Evolutionary conservation across 37 sponge, comb jelly and placozoan species (phyloP).

Genomic region (Crambe crambe): DNA sequence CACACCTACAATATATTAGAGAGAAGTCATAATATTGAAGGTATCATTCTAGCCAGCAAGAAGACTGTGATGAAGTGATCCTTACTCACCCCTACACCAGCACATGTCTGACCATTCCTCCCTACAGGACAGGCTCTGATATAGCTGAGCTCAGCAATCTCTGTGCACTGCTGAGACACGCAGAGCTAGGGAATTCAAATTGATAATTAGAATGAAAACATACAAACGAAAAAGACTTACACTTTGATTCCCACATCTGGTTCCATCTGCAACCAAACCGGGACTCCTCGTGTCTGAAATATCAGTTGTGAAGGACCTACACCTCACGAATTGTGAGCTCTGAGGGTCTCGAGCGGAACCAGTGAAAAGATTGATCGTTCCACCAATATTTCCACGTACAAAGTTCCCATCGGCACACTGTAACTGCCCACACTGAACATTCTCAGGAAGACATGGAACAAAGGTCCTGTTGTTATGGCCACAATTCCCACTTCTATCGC

Average conservation of each 20-base stretch:
- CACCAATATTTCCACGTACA: neutral
- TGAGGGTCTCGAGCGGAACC: neutral
- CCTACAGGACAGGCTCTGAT: constrained; percentile 53
- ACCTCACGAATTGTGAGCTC: neutral
- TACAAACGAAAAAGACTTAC: constrained; percentile 3
- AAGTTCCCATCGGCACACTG: constrained; percentile 22
- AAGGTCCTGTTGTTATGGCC: constrained; percentile 14
- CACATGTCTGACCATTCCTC: constrained; percentile 42
- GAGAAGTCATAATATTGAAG: neutral
- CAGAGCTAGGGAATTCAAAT: constrained; percentile 42
- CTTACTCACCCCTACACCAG: constrained; percentile 54
- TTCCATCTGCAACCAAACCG: constrained; percentile 63
- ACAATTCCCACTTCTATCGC: constrained; percentile 58
- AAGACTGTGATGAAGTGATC: neutral
- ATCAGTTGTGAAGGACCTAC: constrained; percentile 31
- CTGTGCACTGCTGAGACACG: constrained; percentile 23
- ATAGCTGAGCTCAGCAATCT: constrained; percentile 8
- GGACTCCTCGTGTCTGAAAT: constrained; percentile 40
- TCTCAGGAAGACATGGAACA: constrained; percentile 40
- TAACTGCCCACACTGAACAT: constrained; percentile 59
- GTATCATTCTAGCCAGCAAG: neutral
- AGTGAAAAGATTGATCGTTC: neutral
- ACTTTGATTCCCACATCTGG: constrained; percentile 42
- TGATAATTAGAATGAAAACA: neutral
- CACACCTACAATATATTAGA: constrained; percentile 28